phyloP scores from a whole-genome alignment of 2,888 invertebrate genomes.

The Heliconius cydno region DNA sequence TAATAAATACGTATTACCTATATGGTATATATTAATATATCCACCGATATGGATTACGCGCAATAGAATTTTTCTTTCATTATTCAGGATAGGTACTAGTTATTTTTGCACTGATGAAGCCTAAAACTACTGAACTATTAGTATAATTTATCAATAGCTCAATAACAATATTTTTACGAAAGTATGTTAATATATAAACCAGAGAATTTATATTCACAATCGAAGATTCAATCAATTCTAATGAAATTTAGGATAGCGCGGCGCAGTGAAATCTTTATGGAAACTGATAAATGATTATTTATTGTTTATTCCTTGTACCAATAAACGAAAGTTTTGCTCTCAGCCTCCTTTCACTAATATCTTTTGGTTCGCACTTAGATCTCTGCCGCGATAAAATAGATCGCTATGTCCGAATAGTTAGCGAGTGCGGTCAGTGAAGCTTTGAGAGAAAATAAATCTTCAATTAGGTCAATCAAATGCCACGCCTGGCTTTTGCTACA shows the following conservation, averaged over 20 bases:
- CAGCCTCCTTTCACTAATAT: constrained; percentile 80
- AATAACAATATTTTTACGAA: background rate
- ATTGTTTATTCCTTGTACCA: constrained; percentile 78
- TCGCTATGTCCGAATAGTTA: constrained; percentile 74
- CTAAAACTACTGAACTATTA: background rate
- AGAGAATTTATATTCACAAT: background rate
- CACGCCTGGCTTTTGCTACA: constrained; percentile 63
- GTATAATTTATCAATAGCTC: background rate
- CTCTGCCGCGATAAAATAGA: constrained; percentile 79
- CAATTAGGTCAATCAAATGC: constrained; percentile 82
- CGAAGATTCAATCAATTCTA: constrained; percentile 40
- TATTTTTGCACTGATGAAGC: background rate
- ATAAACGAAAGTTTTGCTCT: constrained; percentile 75
- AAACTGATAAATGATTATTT: constrained; percentile 75
- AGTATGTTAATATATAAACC: background rate
- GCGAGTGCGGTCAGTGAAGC: constrained; percentile 69
- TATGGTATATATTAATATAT: background rate
- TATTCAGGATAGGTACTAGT: background rate
- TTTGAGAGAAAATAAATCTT: constrained; percentile 78
- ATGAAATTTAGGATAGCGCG: constrained; percentile 41
- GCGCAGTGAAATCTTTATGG: constrained; percentile 59
- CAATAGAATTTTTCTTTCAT: background rate
- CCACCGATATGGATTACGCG: background rate
- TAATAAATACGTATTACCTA: background rate
- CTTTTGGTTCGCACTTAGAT: constrained; percentile 76